Base-by-base conservation (phyloP, 1,140 invertebrate species). In the Parasteatoda tepidariorum region DNA sequence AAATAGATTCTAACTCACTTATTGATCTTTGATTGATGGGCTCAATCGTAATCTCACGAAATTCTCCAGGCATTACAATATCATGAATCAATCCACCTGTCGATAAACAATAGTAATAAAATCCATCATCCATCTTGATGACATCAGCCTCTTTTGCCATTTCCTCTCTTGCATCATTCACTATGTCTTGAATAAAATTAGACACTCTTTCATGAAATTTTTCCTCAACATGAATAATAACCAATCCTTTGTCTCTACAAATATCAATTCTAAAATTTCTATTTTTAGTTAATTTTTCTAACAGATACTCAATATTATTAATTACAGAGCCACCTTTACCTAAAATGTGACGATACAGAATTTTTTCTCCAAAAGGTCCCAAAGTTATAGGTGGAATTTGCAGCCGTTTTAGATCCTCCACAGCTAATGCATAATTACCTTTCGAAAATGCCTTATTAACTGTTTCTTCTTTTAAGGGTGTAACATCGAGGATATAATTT, bases 61-160 rank as follows among this genome's bases (percentile, higher is more conserved):
- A 82, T 54, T 85, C 84, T 13, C 71, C 71, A n/a, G 84, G 70
- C 84, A 85, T 82, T 54, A 85, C 38, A n/a, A 85, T 38, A 67
- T 78, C 76, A 74, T 30, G 67, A 18, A 85, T 26, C 31, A 54
- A 2, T 2, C 66, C 71, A 41, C 84, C 84, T 55, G 55, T 30
- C 26, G 55, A 59, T 9, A 85, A 38, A 57, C 33, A 55, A 30
- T 62, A 62, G 26, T n/a, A 59, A 18, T 33, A 61, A 31, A 41
- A 61, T 41, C 38, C 31, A 41, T 18, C 24, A 22, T 31, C n/a
- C 11, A 76, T 70, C 68, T 76, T 38, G 9, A 83, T 59, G 13
- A 34, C 31, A 33, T 76, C 61, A 31, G 68, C 83, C 34, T 76
- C 83, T 24, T 76, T 76, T 15, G 22, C 11, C 41, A 84, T 59